phyloP scores from a whole-genome alignment of 2,113 vertebrate genomes.

The Alligator sinensis region DNA sequence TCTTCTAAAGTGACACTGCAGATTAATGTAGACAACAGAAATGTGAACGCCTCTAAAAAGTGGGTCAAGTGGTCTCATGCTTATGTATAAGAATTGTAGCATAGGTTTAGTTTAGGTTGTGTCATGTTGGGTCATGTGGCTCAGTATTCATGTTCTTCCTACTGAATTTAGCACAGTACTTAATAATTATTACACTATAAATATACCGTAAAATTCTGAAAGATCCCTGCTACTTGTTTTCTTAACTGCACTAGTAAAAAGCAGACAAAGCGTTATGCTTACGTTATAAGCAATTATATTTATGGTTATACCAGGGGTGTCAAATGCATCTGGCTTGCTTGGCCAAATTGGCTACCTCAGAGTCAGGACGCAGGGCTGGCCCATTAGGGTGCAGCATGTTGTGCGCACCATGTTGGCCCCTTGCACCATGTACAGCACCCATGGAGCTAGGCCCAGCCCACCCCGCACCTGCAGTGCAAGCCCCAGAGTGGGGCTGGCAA shows the following conservation, averaged over 20 bases:
- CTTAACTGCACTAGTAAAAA: constrained; percentile 18
- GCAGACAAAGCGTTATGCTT: constrained; percentile 7
- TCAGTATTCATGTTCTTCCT: constrained; percentile 3
- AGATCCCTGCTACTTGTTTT: constrained; percentile 40
- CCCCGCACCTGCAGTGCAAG: too few species aligned
- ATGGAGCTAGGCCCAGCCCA: too few species aligned
- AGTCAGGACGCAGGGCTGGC: too few species aligned
- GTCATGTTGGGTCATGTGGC: constrained; percentile 8
- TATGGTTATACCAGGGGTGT: too few species aligned
- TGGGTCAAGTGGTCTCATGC: constrained; percentile 65
- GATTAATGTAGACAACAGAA: constrained; percentile 49
- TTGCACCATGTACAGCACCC: too few species aligned
- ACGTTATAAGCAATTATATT: background rate
- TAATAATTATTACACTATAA: background rate
- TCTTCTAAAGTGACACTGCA: constrained; percentile 62
- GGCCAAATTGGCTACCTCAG: too few species aligned
- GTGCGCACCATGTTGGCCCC: too few species aligned
- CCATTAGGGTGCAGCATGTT: too few species aligned
- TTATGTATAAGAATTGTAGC: constrained; percentile 67
- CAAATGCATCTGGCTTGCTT: too few species aligned
- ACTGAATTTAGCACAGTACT: background rate
- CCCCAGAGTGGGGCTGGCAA: too few species aligned
- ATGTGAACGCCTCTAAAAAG: constrained; percentile 48
- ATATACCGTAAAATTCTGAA: background rate
- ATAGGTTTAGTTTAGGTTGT: constrained; percentile 43